A percentile compares a stretch with the other conserved stretches of the same genome.
Evolutionary conservation across 2,888 invertebrate species (phyloP).

Genomic region (Diaphora mendica): DNA sequence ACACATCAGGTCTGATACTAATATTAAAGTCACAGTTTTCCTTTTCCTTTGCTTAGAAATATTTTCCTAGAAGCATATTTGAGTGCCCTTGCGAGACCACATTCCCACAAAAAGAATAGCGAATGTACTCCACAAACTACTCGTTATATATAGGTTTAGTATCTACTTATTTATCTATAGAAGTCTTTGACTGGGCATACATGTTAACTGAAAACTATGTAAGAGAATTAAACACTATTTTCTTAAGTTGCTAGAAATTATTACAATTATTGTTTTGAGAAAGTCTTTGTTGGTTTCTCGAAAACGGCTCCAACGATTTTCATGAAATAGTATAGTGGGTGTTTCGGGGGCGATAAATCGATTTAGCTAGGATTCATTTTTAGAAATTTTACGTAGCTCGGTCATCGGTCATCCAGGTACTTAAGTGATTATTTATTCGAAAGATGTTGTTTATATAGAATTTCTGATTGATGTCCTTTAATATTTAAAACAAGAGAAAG

Average conservation of each 20-base stretch:
- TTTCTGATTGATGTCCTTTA: not conserved
- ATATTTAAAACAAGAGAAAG: not conserved
- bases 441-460: not conserved
- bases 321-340: no score
- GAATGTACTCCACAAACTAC: conserved; percentile 6
- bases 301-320: no score
- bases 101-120: conserved; percentile 6
- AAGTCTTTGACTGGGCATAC: conserved; percentile 2
- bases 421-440: not conserved
- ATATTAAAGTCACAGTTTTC: conserved; percentile 18
- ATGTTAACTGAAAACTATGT: not conserved
- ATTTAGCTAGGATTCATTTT: no score
- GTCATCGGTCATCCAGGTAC: no score
- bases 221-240: not conserved
- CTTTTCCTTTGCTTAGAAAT: conserved; percentile 16
- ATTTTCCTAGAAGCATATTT: conserved; percentile 13
- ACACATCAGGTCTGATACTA: conserved; percentile 20
- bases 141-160: not conserved
- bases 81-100: conserved; percentile 1
- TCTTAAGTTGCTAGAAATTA: not conserved
- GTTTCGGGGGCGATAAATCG: no score
- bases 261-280: not conserved
- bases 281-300: no score
- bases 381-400: no score
- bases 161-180: not conserved